A percentile compares a stretch with the other conserved stretches of the same genome.
These are phyloP conservation scores for Eilema caniola DNA, from an alignment of 2,888 invertebrate species.

Conservation along the genomic window DNA sequence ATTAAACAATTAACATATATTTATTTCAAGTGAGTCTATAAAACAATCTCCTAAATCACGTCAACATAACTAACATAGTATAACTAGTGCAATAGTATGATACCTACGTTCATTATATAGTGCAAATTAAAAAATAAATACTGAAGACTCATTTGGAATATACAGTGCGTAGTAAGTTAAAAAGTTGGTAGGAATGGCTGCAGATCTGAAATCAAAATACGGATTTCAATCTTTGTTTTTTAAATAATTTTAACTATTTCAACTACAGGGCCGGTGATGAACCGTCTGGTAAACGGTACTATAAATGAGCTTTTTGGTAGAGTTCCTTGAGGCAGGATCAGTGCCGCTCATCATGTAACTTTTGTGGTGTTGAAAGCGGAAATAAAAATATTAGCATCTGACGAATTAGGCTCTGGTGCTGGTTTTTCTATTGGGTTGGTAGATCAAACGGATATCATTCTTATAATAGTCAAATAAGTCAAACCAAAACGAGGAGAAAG, in stretches of 20 bases:
- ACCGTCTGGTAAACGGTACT: background rate
- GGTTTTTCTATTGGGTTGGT: background rate
- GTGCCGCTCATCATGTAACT: background rate
- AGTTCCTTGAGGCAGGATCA: background rate
- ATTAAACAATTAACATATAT: background rate
- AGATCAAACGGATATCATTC: background rate
- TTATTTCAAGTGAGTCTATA: background rate
- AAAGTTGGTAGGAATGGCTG: constrained; percentile 75
- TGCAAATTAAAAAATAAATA: background rate
- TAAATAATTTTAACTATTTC: background rate
- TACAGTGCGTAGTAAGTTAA: constrained; percentile 72
- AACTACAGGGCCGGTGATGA: background rate
- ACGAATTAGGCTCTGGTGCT: background rate
- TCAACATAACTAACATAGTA: background rate
- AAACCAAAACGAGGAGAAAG: background rate
- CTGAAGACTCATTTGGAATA: constrained; percentile 48
- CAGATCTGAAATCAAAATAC: constrained; percentile 72
- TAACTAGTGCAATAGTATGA: too few species aligned
- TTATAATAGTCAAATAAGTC: background rate
- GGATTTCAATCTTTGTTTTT: background rate
- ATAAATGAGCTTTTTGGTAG: background rate
- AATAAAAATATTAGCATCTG: background rate
- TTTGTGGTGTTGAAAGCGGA: too few species aligned
- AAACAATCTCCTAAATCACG: background rate
- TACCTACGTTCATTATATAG: background rate